Percentiles rank a stretch among this genome's conserved stretches.
These are phyloP conservation scores for Anguilla anguilla DNA, from an alignment of 2,797 vertebrate species.

Conservation along the genomic window DNA sequence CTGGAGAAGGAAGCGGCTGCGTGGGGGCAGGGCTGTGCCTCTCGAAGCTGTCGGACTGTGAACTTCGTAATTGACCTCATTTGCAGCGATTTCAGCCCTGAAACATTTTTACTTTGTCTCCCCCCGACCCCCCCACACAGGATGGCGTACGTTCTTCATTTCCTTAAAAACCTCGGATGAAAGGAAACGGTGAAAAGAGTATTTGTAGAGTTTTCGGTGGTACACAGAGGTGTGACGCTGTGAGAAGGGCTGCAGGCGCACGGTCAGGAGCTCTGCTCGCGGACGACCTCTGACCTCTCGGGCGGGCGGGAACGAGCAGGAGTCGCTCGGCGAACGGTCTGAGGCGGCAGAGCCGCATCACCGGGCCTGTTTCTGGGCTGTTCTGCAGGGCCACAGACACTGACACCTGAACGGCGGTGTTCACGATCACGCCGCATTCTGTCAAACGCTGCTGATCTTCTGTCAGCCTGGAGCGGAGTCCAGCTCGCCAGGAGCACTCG, in stretches of 20 bases:
- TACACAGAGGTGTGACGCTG: not conserved
- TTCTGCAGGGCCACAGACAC: conserved; percentile 1
- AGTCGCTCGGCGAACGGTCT: not conserved
- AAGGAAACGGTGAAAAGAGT: not conserved
- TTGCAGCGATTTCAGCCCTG: not conserved
- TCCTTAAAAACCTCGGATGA: not conserved
- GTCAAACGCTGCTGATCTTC: not conserved
- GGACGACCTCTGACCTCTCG: no score
- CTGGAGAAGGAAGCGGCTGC: not conserved
- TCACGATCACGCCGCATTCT: not conserved
- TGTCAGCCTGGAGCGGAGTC: not conserved
- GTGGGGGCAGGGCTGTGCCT: not conserved
- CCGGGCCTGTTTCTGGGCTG: conserved; percentile 15
- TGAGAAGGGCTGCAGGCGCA: not conserved
- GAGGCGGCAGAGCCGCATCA: not conserved
- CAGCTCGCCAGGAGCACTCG: not conserved
- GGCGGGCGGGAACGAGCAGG: no score
- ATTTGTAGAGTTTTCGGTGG: not conserved
- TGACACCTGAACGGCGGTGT: not conserved
- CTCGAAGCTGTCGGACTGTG: not conserved
- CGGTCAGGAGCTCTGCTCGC: no score
- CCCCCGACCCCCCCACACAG: not conserved
- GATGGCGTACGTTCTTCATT: not conserved
- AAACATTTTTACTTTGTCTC: not conserved
- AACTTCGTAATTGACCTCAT: not conserved